Evolutionary conservation across 30 jellyfish, hydroid and myxozoan species (phyloP).

Genomic region (Cassiopea andromeda): DNA sequence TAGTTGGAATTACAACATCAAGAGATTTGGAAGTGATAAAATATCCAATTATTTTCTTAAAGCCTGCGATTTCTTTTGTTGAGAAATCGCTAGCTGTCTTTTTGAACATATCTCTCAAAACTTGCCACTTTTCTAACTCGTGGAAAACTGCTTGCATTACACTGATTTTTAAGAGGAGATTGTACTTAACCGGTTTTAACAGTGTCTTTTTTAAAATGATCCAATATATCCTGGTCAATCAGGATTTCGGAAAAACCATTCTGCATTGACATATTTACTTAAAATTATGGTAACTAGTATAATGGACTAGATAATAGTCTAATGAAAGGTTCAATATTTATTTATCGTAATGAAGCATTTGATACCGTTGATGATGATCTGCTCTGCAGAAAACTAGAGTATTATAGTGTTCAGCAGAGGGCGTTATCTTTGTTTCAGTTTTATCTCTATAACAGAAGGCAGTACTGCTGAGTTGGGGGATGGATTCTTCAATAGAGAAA

Average conservation of each 20-base stretch:
- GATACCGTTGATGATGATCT: neutral
- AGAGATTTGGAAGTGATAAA: neutral
- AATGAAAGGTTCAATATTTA: neutral
- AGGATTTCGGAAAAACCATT: neutral
- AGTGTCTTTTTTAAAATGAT: neutral
- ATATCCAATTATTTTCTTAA: neutral
- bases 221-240: neutral
- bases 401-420: neutral
- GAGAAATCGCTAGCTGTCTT: neutral
- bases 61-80: neutral
- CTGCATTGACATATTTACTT: neutral
- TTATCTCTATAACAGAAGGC: conserved; percentile 18
- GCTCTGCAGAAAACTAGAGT: neutral
- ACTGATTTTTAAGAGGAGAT: neutral
- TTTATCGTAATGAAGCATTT: neutral
- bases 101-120: neutral
- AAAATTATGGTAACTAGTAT: neutral
- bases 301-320: neutral
- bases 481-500: neutral
- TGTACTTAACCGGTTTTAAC: neutral
- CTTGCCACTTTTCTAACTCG: neutral
- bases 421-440: conserved; percentile 33
- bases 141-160: neutral
- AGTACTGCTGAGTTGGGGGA: conserved; percentile 36
- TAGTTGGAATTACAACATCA: neutral